Percentiles rank a stretch among this genome's conserved stretches.
Evolutionary conservation across 1,140 invertebrate species (phyloP).

Genomic region (Ceratina calcarata): DNA sequence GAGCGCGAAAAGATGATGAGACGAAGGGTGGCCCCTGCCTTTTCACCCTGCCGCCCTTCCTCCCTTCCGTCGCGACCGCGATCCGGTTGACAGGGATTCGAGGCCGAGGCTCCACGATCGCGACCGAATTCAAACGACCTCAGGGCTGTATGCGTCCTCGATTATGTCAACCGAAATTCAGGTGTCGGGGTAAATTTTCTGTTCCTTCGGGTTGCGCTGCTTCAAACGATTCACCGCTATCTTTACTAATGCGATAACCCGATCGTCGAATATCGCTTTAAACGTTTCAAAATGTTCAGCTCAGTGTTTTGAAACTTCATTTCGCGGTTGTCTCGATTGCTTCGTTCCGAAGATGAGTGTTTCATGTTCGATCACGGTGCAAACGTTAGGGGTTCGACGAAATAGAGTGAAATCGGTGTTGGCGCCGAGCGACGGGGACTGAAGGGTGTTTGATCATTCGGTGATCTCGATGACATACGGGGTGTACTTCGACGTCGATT

Average conservation of each 20-base stretch:
- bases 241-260: no score
- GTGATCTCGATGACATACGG: conserved; percentile 5
- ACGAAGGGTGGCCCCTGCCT: conserved; percentile 69
- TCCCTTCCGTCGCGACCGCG: conserved; percentile 45
- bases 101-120: conserved; percentile 69
- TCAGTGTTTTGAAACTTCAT: no score
- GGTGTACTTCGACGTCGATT: conserved; percentile 20
- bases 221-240: no score
- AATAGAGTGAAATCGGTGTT: background rate
- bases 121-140: conserved; percentile 51
- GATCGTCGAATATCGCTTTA: no score
- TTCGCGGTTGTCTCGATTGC: no score
- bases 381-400: background rate
- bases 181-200: background rate
- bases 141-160: conserved; percentile 47
- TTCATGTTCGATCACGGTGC: no score
- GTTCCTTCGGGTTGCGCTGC: background rate
- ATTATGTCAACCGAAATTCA: background rate
- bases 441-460: background rate
- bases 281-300: no score
- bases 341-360: no score
- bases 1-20: conserved; percentile 79
- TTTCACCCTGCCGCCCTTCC: conserved; percentile 39
- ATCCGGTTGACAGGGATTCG: conserved; percentile 70
- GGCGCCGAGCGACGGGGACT: background rate